These are phyloP conservation scores for Hypocryptadius cinnamomeus DNA, from an alignment of 2,113 vertebrate species.

Conservation along the genomic window DNA sequence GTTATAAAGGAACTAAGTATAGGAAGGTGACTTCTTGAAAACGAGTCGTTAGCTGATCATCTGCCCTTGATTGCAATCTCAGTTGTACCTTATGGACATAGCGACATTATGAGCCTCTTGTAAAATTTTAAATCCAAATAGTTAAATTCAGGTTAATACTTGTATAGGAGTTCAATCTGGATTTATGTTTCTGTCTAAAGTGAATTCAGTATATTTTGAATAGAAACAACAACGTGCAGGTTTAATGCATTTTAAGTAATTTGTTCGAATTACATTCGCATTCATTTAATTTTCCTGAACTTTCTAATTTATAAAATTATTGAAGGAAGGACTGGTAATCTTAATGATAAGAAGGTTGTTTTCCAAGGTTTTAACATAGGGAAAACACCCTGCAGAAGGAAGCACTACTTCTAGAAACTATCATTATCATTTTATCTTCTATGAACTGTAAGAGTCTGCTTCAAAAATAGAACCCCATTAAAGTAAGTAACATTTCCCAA, in stretches of 20 bases:
- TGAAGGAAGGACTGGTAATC: not conserved
- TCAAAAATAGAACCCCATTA: not conserved
- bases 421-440: not conserved
- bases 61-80: not conserved
- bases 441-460: not conserved
- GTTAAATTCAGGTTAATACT: not conserved
- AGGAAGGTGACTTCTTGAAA: not conserved
- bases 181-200: not conserved
- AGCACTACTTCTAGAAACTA: not conserved
- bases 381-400: not conserved
- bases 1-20: not conserved
- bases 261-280: not conserved
- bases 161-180: not conserved
- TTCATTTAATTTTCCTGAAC: not conserved
- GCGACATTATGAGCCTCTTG: not conserved
- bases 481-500: not conserved
- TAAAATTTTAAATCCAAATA: not conserved
- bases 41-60: not conserved
- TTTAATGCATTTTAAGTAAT: not conserved
- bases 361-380: not conserved
- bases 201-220: not conserved
- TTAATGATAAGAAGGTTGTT: not conserved
- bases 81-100: not conserved
- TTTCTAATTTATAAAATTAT: not conserved
- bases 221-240: fast-evolving